Conservation (phyloP, 2,888 invertebrate genomes). For the Xiphydria camelus region DNA sequence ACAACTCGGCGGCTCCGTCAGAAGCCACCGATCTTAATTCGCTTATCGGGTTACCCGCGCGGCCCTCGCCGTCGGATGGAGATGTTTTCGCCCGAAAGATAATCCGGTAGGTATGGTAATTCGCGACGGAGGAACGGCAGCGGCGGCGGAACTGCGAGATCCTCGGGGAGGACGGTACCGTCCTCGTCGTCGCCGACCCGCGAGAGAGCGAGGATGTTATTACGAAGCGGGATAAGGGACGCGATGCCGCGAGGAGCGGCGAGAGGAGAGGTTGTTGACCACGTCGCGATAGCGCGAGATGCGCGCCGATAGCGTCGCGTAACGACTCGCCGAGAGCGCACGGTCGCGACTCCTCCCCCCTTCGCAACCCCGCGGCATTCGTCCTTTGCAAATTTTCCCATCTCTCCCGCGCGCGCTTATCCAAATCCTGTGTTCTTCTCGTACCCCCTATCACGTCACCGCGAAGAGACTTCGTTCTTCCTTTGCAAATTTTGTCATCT, state of each 20-base stretch:
- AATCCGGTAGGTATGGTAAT: constrained; percentile 56
- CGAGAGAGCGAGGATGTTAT: constrained; percentile 21
- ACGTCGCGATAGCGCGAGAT: constrained; percentile 42
- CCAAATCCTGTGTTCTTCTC: too few species aligned
- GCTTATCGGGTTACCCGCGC: constrained; percentile 55
- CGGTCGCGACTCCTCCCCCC: not conserved
- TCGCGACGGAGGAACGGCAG: constrained; percentile 31
- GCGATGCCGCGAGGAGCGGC: too few species aligned
- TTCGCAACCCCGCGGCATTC: too few species aligned
- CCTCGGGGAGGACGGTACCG: constrained; percentile 29
- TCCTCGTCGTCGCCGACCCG: constrained; percentile 20
- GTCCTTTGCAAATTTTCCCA: too few species aligned
- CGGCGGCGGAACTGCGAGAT: constrained; percentile 7
- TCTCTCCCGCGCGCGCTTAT: too few species aligned
- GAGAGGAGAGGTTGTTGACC: constrained; percentile 50
- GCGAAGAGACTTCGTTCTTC: too few species aligned
- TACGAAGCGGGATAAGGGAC: constrained; percentile 32
- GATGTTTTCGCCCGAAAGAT: constrained; percentile 53
- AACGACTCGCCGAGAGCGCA: constrained; percentile 28
- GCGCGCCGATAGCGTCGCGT: constrained; percentile 36
- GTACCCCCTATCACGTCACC: too few species aligned
- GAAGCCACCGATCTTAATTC: constrained; percentile 55
- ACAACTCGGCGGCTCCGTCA: constrained; percentile 50
- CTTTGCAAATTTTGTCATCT: too few species aligned
- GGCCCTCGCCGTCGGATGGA: constrained; percentile 43